phyloP scores from a whole-genome alignment of 2,797 vertebrate genomes.

The Cheirogaleus major region DNA sequence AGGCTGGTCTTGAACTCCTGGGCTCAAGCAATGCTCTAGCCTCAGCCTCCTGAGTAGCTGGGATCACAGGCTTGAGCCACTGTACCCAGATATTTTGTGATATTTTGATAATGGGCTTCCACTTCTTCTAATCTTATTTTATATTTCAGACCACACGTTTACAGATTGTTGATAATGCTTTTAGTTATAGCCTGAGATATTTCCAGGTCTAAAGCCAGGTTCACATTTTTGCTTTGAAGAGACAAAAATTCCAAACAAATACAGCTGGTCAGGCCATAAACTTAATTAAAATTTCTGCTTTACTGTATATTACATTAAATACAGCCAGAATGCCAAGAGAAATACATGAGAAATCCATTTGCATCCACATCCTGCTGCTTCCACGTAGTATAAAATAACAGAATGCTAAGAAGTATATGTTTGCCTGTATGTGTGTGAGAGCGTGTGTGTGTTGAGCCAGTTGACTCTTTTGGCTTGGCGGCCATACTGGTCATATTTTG shows the following conservation, averaged over 20 bases:
- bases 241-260: slow-evolving; percentile 74
- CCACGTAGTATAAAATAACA: slow-evolving; percentile 12
- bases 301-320: slow-evolving; percentile 71
- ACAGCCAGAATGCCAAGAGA: slow-evolving; percentile 71
- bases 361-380: slow-evolving; percentile 51
- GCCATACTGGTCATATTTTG: slow-evolving; percentile 55
- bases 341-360: slow-evolving; percentile 64
- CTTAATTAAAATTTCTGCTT: slow-evolving; percentile 71
- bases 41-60: neutral
- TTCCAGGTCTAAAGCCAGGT: slow-evolving; percentile 71
- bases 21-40: neutral
- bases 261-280: slow-evolving; percentile 70
- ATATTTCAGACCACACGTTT: slow-evolving; percentile 52
- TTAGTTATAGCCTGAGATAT: slow-evolving; percentile 45
- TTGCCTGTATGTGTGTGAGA: neutral
- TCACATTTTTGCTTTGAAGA: slow-evolving; percentile 72
- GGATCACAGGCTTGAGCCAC: neutral
- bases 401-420: slow-evolving; percentile 31
- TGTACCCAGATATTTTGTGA: neutral
- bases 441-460: slow-evolving; percentile 8
- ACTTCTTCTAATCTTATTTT: slow-evolving; percentile 3
- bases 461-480: slow-evolving; percentile 53
- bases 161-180: slow-evolving; percentile 55
- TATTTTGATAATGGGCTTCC: slow-evolving; percentile 14
- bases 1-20: neutral